phyloP scores from a whole-genome alignment of 2,797 vertebrate species.

The Muscicapa striata region DNA sequence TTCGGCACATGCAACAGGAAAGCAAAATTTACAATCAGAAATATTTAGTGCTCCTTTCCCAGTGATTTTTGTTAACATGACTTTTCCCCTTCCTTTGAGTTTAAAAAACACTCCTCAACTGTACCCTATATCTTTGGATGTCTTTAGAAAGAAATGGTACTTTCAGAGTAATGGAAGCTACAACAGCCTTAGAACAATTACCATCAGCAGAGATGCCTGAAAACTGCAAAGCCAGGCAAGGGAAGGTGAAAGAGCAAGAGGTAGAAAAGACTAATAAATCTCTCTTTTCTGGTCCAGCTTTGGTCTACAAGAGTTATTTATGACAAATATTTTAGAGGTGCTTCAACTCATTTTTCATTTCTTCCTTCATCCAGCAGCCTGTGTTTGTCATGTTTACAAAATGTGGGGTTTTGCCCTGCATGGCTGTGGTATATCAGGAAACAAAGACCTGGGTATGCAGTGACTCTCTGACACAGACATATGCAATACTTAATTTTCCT shows the following conservation, averaged over 20 bases:
- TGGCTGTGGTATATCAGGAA: not conserved
- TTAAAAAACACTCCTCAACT: conserved; percentile 24
- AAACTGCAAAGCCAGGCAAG: not conserved
- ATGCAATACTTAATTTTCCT: not conserved
- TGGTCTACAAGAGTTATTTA: not conserved
- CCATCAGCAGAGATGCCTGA: not conserved
- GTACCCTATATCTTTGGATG: not conserved
- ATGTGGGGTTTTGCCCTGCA: not conserved
- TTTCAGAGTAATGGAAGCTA: conserved; percentile 15
- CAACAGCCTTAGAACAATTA: not conserved
- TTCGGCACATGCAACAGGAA: not conserved
- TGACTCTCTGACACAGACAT: not conserved
- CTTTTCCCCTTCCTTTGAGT: not conserved
- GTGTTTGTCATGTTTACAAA: not conserved
- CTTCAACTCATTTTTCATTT: not conserved
- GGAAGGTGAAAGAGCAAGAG: not conserved
- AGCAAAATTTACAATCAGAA: not conserved
- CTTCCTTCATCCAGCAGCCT: not conserved
- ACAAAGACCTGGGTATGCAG: not conserved
- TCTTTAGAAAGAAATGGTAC: conserved; percentile 2
- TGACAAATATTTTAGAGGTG: not conserved
- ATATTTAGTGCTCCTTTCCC: not conserved
- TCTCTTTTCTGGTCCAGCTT: not conserved
- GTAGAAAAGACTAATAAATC: not conserved
- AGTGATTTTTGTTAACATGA: conserved; percentile 8